Percentiles rank a stretch among this genome's conserved stretches.
These are phyloP conservation scores for Zaprionus obscuricornis DNA, from an alignment of 2,888 invertebrate genomes.

Conservation along the genomic window DNA sequence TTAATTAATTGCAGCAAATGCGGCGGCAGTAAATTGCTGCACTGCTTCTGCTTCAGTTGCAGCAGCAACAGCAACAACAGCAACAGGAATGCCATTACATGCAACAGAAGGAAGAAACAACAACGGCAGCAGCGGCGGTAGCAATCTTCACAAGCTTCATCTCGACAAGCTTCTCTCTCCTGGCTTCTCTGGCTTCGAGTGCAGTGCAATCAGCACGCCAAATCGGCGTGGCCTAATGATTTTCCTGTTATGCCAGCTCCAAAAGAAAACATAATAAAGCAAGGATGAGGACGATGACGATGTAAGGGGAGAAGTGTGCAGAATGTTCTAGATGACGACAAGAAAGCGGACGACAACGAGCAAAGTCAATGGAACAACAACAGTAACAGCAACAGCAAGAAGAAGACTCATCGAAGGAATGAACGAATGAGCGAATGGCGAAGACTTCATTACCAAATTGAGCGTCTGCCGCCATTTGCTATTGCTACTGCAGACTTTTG, in stretches of 20 bases:
- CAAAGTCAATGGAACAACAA: neutral
- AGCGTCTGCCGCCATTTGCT: constrained; percentile 61
- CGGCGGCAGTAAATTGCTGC: constrained; percentile 36
- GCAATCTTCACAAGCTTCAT: constrained; percentile 12
- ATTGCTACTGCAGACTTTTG: constrained; percentile 60
- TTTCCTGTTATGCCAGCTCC: constrained; percentile 72
- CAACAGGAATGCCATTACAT: constrained; percentile 19
- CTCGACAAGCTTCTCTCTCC: neutral
- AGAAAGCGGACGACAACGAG: neutral
- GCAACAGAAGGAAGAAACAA: no score
- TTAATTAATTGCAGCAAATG: constrained; percentile 70
- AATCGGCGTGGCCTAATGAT: constrained; percentile 76
- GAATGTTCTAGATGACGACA: neutral
- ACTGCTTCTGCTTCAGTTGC: neutral
- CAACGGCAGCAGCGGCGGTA: neutral
- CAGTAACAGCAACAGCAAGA: constrained; percentile 38
- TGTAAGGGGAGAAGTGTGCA: neutral
- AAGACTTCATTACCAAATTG: constrained; percentile 78
- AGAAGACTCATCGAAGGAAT: constrained; percentile 14
- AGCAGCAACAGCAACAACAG: constrained; percentile 8
- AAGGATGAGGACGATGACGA: constrained; percentile 27
- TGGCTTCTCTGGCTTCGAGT: constrained; percentile 23
- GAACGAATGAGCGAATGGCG: constrained; percentile 36
- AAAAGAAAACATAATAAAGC: constrained; percentile 75
- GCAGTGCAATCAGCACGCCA: constrained; percentile 71